phyloP scores from a whole-genome alignment of 2,113 vertebrate genomes.

The Anolis carolinensis region DNA sequence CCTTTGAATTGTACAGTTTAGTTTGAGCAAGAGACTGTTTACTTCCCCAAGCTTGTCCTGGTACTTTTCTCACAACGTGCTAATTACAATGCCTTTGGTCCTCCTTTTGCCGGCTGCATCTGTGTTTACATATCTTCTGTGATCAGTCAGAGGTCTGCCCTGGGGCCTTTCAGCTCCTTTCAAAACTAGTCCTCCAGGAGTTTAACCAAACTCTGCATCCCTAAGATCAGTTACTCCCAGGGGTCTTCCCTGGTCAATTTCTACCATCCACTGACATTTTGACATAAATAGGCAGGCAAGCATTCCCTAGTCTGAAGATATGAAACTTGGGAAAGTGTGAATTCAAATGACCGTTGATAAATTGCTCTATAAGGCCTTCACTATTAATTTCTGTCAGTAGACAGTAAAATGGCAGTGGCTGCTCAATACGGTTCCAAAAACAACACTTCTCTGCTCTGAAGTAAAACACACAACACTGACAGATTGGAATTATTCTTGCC shows the following conservation, averaged over 20 bases:
- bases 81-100: conserved; percentile 57
- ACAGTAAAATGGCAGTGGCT: conserved; percentile 84
- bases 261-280: conserved; percentile 73
- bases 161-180: conserved; percentile 68
- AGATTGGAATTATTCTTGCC: conserved; percentile 81
- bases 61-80: background rate
- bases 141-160: conserved; percentile 58
- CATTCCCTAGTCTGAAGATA: conserved; percentile 71
- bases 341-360: conserved; percentile 82
- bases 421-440: conserved; percentile 85
- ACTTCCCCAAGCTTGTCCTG: conserved; percentile 45
- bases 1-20: background rate
- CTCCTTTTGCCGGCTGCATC: conserved; percentile 52
- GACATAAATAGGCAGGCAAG: conserved; percentile 66
- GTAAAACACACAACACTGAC: conserved; percentile 83
- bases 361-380: conserved; percentile 79
- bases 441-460: conserved; percentile 81
- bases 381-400: conserved; percentile 85
- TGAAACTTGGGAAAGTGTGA: conserved; percentile 66
- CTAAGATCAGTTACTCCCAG: conserved; percentile 67
- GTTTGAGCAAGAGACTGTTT: conserved; percentile 31
- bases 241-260: conserved; percentile 64
- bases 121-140: conserved; percentile 69
- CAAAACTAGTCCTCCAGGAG: conserved; percentile 57
- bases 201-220: conserved; percentile 66